These are phyloP conservation scores for Hephaestus fuliginosus DNA, from an alignment of 2,797 vertebrate species.

Conservation along the genomic window DNA sequence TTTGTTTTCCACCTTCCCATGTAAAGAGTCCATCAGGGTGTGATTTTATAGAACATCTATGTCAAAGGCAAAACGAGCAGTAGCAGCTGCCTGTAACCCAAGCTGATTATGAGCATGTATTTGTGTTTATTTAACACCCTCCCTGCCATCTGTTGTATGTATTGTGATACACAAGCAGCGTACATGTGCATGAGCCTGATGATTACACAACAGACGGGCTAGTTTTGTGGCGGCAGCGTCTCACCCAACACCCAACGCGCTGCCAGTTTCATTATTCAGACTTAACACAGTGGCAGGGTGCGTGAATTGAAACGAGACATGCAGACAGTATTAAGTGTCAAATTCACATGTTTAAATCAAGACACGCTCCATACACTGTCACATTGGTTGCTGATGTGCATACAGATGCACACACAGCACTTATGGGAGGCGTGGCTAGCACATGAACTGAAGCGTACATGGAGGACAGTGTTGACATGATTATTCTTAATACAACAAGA, in stretches of 20 bases:
- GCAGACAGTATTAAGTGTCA: conserved; percentile 50
- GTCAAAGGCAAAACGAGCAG: conserved; percentile 52
- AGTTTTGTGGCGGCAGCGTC: conserved; percentile 53
- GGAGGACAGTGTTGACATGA: conserved; percentile 20
- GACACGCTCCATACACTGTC: not conserved
- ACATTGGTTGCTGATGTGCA: not conserved
- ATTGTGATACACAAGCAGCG: conserved; percentile 72
- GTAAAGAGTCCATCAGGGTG: conserved; percentile 28
- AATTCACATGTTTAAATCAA: conserved; percentile 49
- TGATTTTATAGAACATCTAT: conserved; percentile 55
- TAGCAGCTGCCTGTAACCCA: conserved; percentile 79
- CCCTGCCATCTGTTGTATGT: conserved; percentile 82
- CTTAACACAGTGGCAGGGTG: conserved; percentile 18
- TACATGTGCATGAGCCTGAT: conserved; percentile 72
- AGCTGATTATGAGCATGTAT: conserved; percentile 73
- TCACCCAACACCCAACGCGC: conserved; percentile 62
- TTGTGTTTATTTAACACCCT: conserved; percentile 84
- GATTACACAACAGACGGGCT: conserved; percentile 76
- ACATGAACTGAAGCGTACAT: not conserved
- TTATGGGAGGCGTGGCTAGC: conserved; percentile 18
- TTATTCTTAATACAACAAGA: conserved; percentile 42
- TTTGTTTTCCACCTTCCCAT: conserved; percentile 29
- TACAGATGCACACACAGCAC: not conserved
- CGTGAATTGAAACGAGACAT: conserved; percentile 33
- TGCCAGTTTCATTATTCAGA: conserved; percentile 73